Base-by-base conservation (phyloP, 53 echinoderm and acorn worm species). In the Echinarachnius parma region DNA sequence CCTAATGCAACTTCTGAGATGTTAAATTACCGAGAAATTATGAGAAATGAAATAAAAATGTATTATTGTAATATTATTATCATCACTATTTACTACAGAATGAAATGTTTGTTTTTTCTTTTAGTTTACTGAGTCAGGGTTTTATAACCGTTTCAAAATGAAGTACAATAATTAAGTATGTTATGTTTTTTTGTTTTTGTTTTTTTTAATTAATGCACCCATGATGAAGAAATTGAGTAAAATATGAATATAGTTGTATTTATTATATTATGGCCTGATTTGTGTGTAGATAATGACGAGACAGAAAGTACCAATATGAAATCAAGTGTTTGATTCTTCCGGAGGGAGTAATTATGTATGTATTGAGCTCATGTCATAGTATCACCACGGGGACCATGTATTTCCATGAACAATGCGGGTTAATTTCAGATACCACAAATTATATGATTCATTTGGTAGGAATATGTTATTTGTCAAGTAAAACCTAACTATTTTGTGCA, bases 211-310 rank as follows among this genome's bases (percentile, higher is more conserved):
- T 4, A 21, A 68, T 68, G 68, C 68, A 68, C 68, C 32, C 52
- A 52, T 68, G 68, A 50, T 31, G 52, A 68, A 33, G 36, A 68
- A 27, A 39, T 13, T 28, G 29, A 65, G 46, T 65, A 39, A 68
- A 50, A n/a, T n/a, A 34, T 68, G 68, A 68, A 52, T 50, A 50
- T 50, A 31, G 52, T 68, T 68, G 68, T 68, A 68, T 68, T 68
- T 68, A 68, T 68, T 49, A 49, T 49, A 32, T 50, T 65, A 49
- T 68, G 68, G 53, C 68, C 32, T 68, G 52, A 68, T 50, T 68
- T 68, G 68, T 68, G 68, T 68, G 68, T 68, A 68, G 68, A 68
- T 68, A 68, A 68, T 22, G 45, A 21, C 28, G 45, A 65, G 65
- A 65, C 28, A 29, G 46, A 45, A 46, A 65, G 65, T 65, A 46